Evolutionary conservation across 2,797 vertebrate genomes (phyloP), one percentile per base, ranked within the genome.

Genomic region (Silurus lanzhouensis): DNA sequence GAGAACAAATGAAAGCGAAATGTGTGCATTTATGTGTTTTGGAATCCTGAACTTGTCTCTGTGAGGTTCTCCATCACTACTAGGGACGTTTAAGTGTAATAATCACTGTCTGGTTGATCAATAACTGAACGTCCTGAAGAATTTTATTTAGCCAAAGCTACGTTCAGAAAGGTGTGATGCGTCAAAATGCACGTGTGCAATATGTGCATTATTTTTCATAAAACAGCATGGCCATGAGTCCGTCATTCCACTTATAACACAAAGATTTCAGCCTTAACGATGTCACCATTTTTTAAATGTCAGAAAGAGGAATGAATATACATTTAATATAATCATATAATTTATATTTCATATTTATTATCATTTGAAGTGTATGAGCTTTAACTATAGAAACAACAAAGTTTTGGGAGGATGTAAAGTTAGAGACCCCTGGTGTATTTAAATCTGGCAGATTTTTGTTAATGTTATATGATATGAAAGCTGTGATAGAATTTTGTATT

Each of bases 1-100:
- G 58, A 79, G 31, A 63, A 63, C 14, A 63, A n/a, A 60, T 76
- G n/a, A 76, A 76, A 76, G 74, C 14, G 52, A 58, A 76, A 38
- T 55, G 15, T 9, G 15, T 76, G 14, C 0, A n/a, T 76, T 57
- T 76, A 15, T 19, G 52, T 76, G 74, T 58, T 58, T 57, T 31
- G 27, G 22, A 57, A 76, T 58, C 31, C 4, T 44, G 31, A 63
- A 44, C 15, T 17, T 64, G 77, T 25, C 13, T 15, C 58, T 63
- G 6, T 1, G 20, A 80, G 61, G n/a, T 61, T 72, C 70, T 17
- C 20, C 27, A 60, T 77, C 25, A 60, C 17, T 60, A 6, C 9
- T 38, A n/a, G 20, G 4, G 55, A 38, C 57, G 44, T 77, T 77
- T 19, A 60, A 58, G 27, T 10, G 8, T 76, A 38, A 38, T 38